Evolutionary conservation across 2,113 vertebrate genomes (phyloP).

Genomic region (Nerophis lumbriciformis): DNA sequence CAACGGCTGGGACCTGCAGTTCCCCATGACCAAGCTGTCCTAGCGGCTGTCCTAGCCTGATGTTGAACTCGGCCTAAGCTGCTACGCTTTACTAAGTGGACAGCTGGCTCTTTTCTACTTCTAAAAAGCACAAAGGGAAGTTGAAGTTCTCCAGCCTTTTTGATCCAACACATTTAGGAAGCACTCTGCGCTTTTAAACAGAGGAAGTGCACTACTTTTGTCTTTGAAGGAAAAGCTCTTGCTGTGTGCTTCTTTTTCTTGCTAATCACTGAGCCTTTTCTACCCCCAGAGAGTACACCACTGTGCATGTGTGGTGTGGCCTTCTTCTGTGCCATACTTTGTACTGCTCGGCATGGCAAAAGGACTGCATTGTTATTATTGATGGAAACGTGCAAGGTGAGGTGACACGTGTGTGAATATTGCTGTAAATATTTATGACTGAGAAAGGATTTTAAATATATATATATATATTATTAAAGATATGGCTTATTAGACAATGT

Average conservation of each 20-base stretch:
- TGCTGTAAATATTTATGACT: constrained; percentile 52
- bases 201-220: neutral
- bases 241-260: neutral
- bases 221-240: neutral
- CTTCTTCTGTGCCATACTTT: neutral
- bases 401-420: constrained; percentile 42
- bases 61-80: neutral
- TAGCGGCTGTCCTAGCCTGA: constrained; percentile 1
- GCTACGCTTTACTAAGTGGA: constrained; percentile 6
- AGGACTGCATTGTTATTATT: constrained; percentile 17
- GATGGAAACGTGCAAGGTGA: neutral
- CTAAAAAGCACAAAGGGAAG: constrained; percentile 22
- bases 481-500: constrained; percentile 10
- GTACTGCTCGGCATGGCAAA: constrained; percentile 27
- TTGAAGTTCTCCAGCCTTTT: neutral
- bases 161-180: neutral
- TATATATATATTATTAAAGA: constrained; percentile 39
- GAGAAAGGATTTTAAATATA: constrained; percentile 29
- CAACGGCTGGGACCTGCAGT: constrained; percentile 58
- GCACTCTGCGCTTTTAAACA: constrained; percentile 5
- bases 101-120: neutral
- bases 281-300: constrained; percentile 5
- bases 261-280: constrained; percentile 5
- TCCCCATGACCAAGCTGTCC: constrained; percentile 68
- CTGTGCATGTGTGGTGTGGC: constrained; percentile 26